Evolutionary conservation across 2,113 vertebrate genomes (phyloP), one percentile per base, ranked within the genome.

Genomic region (Salminus brasiliensis): DNA sequence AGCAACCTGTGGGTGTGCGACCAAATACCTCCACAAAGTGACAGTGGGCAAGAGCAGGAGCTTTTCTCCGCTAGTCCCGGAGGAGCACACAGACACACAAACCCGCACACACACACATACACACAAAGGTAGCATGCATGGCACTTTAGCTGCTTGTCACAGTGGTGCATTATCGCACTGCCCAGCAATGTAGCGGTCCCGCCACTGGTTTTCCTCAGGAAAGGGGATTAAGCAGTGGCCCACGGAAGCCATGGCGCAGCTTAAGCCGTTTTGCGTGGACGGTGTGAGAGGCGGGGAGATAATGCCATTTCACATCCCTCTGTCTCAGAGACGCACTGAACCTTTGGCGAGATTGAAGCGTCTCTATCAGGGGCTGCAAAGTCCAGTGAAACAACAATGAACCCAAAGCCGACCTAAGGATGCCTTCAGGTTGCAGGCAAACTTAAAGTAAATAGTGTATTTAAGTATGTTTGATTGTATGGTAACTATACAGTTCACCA

Each of bases 211-310:
- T 87, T 86, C 87, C 72, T 85, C 76, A 84, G 85, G 70, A 93
- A 91, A 92, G 87, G 83, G 88, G 93, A 94, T 94, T 93, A 94
- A 81, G 66, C 80, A 81, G 81, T 82, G 89, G 90, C 90, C 89
- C 90, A 86, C 83, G 72, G 89, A 87, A 89, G 72, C 72, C 70
- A 41, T 29, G 12, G 55, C 23, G 25, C 83, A 85, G 85, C 90
- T 92, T 88, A 86, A 88, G 75, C 87, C 71, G 84, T 86, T 88
- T 83, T 90, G 88, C 81, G 67, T 87, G 89, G 87, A 91, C 68
- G 79, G 80, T 84, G 83, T 85, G 83, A 89, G 87, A 93, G 82
- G 83, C 85, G 85, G 88, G 87, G 89, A 88, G 89, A 93, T 92
- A 91, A 93, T 91, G 83, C 80, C 74, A 86, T 93, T 92, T 89